Percentiles rank a stretch among this genome's conserved stretches.
phyloP scores from a whole-genome alignment of 2,797 vertebrate genomes.

The Hypotaenidia okinawae region DNA sequence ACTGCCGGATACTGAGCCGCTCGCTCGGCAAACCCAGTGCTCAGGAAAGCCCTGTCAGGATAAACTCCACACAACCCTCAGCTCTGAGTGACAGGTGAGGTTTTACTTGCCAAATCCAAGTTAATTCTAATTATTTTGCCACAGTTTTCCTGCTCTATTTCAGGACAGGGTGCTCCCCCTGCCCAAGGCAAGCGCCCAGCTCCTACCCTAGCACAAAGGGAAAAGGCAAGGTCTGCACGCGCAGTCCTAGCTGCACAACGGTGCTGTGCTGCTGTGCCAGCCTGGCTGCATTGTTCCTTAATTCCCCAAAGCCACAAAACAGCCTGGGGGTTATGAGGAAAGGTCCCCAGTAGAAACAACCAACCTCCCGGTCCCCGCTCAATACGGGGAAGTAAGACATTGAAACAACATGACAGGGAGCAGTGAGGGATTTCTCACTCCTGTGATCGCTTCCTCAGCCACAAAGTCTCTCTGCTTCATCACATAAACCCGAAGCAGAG shows the following conservation, averaged over 20 bases:
- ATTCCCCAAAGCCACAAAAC: not conserved
- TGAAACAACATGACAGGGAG: not conserved
- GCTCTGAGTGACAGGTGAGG: not conserved
- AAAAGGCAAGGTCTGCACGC: not conserved
- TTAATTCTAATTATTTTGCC: not conserved
- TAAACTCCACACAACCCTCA: not conserved
- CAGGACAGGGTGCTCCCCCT: not conserved
- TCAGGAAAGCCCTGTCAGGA: not conserved
- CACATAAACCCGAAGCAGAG: not conserved
- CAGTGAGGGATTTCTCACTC: not conserved
- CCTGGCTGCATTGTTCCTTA: not conserved
- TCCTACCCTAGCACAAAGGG: fast-evolving
- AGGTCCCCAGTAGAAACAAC: not conserved
- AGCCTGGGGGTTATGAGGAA: not conserved
- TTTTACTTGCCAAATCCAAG: not conserved
- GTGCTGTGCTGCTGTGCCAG: not conserved
- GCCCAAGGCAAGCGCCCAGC: not conserved
- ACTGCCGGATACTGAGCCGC: fast-evolving
- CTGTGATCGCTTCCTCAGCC: not conserved
- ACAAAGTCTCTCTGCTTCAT: not conserved
- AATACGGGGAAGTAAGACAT: not conserved
- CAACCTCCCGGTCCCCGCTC: not conserved
- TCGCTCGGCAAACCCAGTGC: fast-evolving
- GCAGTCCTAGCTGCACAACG: fast-evolving
- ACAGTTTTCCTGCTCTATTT: not conserved